Percentiles rank a stretch among this genome's conserved stretches.
Conservation (phyloP, 2,113 vertebrate species). For the Nothoprocta perdicaria region DNA sequence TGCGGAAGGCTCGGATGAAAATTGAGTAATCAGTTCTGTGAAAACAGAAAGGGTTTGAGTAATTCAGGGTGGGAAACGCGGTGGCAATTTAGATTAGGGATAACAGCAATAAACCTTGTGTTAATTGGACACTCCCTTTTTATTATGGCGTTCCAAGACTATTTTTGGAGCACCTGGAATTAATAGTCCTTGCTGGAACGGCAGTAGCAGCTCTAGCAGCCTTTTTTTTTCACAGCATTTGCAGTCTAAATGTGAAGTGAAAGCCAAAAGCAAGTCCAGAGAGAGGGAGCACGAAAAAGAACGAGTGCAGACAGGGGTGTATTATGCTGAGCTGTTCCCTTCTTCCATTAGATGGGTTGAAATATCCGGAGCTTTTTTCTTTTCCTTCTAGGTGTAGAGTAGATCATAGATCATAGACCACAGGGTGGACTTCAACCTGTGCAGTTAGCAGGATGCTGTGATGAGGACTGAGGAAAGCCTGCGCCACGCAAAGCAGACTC, state of each 20-base stretch:
- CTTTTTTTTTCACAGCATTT: neutral
- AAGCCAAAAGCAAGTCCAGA: conserved; percentile 8
- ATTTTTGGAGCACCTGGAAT: conserved; percentile 2
- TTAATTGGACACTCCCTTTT: neutral
- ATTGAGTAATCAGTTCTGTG: neutral
- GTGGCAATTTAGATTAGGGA: neutral
- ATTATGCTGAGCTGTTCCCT: neutral
- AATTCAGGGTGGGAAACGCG: neutral
- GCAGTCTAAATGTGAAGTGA: neutral
- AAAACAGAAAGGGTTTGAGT: neutral
- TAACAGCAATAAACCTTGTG: neutral
- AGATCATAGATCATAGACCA: neutral
- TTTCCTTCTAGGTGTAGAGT: conserved; percentile 26
- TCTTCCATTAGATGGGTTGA: conserved; percentile 12
- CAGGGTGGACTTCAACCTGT: neutral
- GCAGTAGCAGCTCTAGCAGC: neutral
- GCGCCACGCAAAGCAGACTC: neutral
- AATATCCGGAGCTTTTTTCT: conserved; percentile 53
- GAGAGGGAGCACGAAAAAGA: neutral
- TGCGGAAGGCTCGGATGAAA: neutral
- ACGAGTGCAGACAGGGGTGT: neutral
- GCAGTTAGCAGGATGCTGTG: neutral
- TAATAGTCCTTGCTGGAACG: neutral
- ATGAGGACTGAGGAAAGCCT: conserved; percentile 11
- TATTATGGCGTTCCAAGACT: neutral